Evolutionary conservation across 2,888 invertebrate genomes (phyloP).

Genomic region (Ophioninae sp.): DNA sequence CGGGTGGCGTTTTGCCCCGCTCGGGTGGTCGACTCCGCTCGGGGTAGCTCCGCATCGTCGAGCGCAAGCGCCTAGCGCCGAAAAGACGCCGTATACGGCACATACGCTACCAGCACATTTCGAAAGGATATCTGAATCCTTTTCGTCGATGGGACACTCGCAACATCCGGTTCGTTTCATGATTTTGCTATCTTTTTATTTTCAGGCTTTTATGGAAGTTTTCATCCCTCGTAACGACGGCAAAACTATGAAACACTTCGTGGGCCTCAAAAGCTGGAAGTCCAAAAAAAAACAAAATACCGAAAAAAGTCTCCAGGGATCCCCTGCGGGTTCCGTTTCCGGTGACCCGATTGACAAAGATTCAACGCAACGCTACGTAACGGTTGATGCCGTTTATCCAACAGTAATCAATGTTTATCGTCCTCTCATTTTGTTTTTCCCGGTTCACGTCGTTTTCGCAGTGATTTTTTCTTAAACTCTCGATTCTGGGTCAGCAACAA

Average conservation of each 20-base stretch:
- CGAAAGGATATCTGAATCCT: background rate
- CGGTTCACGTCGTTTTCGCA: no score
- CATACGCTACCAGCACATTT: background rate
- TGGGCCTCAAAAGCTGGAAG: no score
- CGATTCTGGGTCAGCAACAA: no score
- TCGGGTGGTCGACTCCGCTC: constrained; percentile 48
- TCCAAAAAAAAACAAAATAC: no score
- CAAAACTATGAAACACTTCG: no score
- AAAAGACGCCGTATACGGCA: constrained; percentile 49
- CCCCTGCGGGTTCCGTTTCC: background rate
- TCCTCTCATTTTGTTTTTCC: no score
- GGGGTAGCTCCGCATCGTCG: constrained; percentile 49
- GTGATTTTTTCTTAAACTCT: no score
- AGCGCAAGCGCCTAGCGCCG: constrained; percentile 59
- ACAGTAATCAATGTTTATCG: background rate
- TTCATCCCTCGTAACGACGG: no score
- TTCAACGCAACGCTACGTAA: background rate
- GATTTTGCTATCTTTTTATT: no score
- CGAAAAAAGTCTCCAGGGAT: no score
- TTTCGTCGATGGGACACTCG: background rate
- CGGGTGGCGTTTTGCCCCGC: constrained; percentile 45
- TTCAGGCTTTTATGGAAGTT: no score
- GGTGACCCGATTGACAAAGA: background rate
- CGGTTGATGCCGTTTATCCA: background rate
- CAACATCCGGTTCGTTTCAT: no score